Evolutionary conservation across 2,113 vertebrate genomes (phyloP).

Genomic region (Ascaphus truei): DNA sequence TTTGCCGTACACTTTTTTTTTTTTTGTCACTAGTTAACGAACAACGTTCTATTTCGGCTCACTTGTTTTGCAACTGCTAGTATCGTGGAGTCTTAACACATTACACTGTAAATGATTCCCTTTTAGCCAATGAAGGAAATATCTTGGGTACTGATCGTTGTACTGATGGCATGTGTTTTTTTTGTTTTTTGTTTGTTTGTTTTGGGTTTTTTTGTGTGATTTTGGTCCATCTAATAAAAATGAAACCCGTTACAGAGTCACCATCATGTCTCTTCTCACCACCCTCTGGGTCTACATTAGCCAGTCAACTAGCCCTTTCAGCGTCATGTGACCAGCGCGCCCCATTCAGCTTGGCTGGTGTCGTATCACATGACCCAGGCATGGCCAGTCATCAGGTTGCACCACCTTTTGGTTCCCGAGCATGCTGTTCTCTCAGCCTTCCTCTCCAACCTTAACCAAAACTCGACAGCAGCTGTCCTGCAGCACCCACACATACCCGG

Average conservation of each 20-base stretch:
- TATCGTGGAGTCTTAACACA: too few relatives aligned
- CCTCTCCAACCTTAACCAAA: conserved; percentile 98
- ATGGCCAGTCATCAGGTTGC: conserved; percentile 98
- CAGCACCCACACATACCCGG: conserved; percentile 89
- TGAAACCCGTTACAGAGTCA: conserved; percentile 99
- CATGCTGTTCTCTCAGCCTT: conserved; percentile 95
- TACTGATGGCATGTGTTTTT: conserved; percentile 92
- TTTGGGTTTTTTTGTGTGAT: conserved; percentile 44
- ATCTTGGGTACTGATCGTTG: conserved; percentile 79
- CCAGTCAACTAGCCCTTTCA: conserved; percentile 99
- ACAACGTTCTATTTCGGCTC: too few relatives aligned
- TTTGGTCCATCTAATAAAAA: conserved; percentile 97
- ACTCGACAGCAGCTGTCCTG: conserved; percentile 82
- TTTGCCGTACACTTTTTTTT: too few relatives aligned
- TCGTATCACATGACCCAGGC: conserved; percentile 98
- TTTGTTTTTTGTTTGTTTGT: conserved; percentile 94
- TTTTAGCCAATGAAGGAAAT: conserved; percentile 54
- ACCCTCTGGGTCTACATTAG: conserved; percentile 98
- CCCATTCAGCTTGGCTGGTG: conserved; percentile 98
- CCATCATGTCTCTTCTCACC: conserved; percentile 99
- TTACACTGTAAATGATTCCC: conserved; percentile 63
- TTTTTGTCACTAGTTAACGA: too few relatives aligned
- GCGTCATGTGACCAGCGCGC: conserved; percentile 99
- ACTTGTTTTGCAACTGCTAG: neutral
- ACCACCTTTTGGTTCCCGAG: conserved; percentile 98